These are phyloP conservation scores for Petrosia ficiformis DNA, from an alignment of 37 sponge, comb jelly and placozoan species.

Conservation along the genomic window DNA sequence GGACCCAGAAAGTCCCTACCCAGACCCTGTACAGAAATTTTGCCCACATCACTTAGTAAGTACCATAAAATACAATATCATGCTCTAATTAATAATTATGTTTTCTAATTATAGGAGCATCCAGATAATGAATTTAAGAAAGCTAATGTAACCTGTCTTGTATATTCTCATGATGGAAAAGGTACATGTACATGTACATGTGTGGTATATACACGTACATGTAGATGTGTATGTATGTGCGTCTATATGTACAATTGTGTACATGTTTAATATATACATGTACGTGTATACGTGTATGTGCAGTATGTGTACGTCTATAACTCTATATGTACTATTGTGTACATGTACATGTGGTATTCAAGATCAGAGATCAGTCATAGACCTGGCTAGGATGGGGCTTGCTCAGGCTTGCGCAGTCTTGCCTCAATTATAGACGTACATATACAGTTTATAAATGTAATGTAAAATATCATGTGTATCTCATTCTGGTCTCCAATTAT, in stretches of 20 bases:
- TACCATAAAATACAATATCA: not conserved
- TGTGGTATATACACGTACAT: not conserved
- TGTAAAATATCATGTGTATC: not conserved
- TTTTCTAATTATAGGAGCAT: constrained; percentile 15
- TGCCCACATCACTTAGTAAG: constrained; percentile 81
- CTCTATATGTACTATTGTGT: no score
- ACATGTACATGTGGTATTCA: no score
- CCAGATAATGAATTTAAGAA: constrained; percentile 26
- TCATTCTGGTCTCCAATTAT: not conserved
- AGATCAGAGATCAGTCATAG: no score
- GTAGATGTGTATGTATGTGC: not conserved
- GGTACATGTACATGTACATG: constrained; percentile 16
- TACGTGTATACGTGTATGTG: no score
- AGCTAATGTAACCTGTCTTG: constrained; percentile 86
- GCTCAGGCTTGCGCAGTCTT: no score
- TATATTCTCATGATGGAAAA: constrained; percentile 88
- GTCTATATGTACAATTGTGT: not conserved
- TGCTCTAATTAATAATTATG: not conserved
- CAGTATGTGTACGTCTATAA: no score
- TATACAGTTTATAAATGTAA: not conserved
- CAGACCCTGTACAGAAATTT: constrained; percentile 67
- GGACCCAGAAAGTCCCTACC: not conserved
- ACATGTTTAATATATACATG: no score
- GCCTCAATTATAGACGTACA: not conserved
- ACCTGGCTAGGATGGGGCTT: no score